Conservation (phyloP, 2,113 vertebrate species). For the Nannobrachium achirus region DNA sequence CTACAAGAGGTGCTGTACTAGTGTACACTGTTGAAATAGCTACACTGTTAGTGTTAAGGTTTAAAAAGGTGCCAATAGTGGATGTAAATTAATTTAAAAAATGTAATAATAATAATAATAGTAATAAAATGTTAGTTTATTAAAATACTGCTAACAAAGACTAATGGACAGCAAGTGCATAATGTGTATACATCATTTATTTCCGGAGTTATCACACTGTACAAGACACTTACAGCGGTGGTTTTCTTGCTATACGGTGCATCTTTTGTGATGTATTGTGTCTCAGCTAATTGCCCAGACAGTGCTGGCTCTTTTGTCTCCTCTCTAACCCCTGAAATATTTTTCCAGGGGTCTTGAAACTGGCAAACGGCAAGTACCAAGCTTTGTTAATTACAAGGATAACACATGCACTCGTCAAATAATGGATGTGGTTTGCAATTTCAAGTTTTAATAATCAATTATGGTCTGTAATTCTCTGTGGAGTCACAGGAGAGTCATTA, state of each 20-base stretch:
- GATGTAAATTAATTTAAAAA: not conserved
- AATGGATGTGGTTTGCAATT: constrained; percentile 97
- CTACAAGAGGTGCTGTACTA: too few species aligned
- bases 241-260: constrained; percentile 39
- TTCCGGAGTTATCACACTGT: constrained; percentile 9
- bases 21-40: too few species aligned
- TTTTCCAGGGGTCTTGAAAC: constrained; percentile 76
- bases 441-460: constrained; percentile 99
- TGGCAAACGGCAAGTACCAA: constrained; percentile 87
- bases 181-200: constrained; percentile 56
- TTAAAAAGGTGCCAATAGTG: not conserved
- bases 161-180: not conserved
- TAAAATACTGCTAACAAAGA: not conserved
- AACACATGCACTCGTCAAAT: constrained; percentile 95
- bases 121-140: not conserved
- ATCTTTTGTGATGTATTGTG: constrained; percentile 69
- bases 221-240: constrained; percentile 19
- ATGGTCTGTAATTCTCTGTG: constrained; percentile 95
- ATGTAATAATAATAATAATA: not conserved
- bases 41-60: too few species aligned
- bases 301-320: constrained; percentile 61
- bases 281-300: constrained; percentile 77
- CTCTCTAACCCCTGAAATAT: constrained; percentile 82
- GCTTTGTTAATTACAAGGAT: constrained; percentile 98
- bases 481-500: constrained; percentile 97